A percentile compares a stretch with the other conserved stretches of the same genome.
These are phyloP conservation scores for Poliocrania exsul DNA, from an alignment of 2,797 vertebrate genomes.

Conservation along the genomic window DNA sequence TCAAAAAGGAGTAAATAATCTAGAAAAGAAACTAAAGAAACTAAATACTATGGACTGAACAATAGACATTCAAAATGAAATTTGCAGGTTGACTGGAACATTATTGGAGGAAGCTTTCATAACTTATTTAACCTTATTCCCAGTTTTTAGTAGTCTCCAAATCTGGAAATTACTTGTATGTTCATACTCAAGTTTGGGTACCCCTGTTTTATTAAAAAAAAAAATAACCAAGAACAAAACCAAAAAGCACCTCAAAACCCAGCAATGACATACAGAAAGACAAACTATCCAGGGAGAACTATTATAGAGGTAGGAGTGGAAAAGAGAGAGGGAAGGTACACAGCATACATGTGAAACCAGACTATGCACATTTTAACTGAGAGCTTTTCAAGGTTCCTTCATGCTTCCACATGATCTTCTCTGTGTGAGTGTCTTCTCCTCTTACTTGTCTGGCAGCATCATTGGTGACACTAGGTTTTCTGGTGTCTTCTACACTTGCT, in stretches of 20 bases:
- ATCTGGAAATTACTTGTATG: not conserved
- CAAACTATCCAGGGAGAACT: not conserved
- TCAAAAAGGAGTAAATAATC: not conserved
- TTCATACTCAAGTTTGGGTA: not conserved
- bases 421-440: not conserved
- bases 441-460: not conserved
- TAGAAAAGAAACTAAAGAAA: not conserved
- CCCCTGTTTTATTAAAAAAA: not conserved
- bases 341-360: not conserved
- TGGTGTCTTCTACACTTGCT: not conserved
- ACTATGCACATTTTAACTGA: not conserved
- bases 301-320: not conserved
- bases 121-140: not conserved
- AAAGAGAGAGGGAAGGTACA: not conserved
- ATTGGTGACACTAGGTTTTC: not conserved
- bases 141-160: not conserved
- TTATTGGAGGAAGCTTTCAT: not conserved
- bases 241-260: fast-evolving
- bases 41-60: not conserved
- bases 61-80: not conserved
- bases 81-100: not conserved
- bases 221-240: too few species aligned
- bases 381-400: not conserved
- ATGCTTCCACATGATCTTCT: not conserved
- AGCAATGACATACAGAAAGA: not conserved